These are phyloP conservation scores for Fragum fragum DNA, from an alignment of 2,888 invertebrate genomes.

Conservation along the genomic window DNA sequence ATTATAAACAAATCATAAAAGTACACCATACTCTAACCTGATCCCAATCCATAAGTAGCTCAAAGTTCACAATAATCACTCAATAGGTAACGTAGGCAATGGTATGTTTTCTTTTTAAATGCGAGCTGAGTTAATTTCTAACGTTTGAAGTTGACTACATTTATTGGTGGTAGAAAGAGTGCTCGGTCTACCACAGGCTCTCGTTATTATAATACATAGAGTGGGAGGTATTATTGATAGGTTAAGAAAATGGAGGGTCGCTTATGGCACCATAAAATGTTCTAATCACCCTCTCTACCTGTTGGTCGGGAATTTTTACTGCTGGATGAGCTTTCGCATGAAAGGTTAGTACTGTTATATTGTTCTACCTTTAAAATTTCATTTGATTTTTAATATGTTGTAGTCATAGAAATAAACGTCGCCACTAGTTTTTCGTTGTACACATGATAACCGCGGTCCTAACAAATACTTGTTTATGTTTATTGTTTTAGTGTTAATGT, in stretches of 20 bases:
- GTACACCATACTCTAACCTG: too few relatives aligned
- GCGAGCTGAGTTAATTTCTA: too few relatives aligned
- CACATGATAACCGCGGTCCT: too few relatives aligned
- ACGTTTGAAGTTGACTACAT: too few relatives aligned
- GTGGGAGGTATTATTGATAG: conserved; percentile 28
- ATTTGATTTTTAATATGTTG: conserved; percentile 26
- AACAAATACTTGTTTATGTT: too few relatives aligned
- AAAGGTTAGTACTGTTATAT: conserved; percentile 31
- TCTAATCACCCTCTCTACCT: not conserved
- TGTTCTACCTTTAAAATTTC: conserved; percentile 30
- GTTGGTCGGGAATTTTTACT: not conserved
- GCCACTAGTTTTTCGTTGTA: too few relatives aligned
- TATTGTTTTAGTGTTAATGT: too few relatives aligned
- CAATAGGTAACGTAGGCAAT: too few relatives aligned
- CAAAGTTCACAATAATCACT: too few relatives aligned
- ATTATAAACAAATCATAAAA: too few relatives aligned
- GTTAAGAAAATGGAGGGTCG: conserved; percentile 10
- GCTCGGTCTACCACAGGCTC: conserved; percentile 12
- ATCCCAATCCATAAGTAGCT: too few relatives aligned
- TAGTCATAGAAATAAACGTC: conserved; percentile 21
- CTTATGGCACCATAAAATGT: conserved; percentile 19
- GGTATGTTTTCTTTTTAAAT: too few relatives aligned
- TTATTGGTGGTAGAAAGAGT: not conserved
- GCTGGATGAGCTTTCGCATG: conserved; percentile 2
- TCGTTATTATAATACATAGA: conserved; percentile 15